Evolutionary conservation across 2,113 vertebrate species (phyloP), one percentile per base, ranked within the genome.

Genomic region (Erpornis zantholeuca): DNA sequence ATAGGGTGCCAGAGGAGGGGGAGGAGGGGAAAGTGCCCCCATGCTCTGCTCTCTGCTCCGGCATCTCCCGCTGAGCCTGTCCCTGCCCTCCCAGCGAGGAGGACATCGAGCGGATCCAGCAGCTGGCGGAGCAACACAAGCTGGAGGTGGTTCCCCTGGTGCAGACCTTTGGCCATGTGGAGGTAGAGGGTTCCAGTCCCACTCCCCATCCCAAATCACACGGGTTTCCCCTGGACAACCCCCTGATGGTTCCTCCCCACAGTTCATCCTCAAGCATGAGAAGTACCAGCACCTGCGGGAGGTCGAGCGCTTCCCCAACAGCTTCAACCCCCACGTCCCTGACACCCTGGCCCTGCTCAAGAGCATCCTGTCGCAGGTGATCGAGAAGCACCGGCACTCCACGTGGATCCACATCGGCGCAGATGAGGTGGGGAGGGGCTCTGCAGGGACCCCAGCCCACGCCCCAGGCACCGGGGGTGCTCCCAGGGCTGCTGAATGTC

Each of bases 191-290:
- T 88, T 66, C 75, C 1, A 1, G 38, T 61, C 42, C 64, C 0
- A 7, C 11, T 75, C 36, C 35, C 56, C 60, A 38, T 14, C 56
- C 75, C 3, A 0, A 15, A 3, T 17, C 56, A 9, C 7, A 8
- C 18, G 7, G n/a, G 7, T 9, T 17, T 31, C 50, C 38, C 52
- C 47, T 25, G 65, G 71, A 42, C 44, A 6, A 4, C 3, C 59
- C 33, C 24, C 44, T 31, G 35, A 82, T 0, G 1, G 16, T 11
- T 85, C 45, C 33, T 44, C 16, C 53, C 1, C 1, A 0, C 94
- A 98, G 98, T 98, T 98, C 96, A 97, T 98, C 78, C 96, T 98
- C 86, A 98, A 98, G 91, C 98, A 98, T 1, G 88, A 98, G 80
- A 96, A 98, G 85, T 98, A 94, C 92, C 94, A 89, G 56, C 53